These are phyloP conservation scores for Gadus macrocephalus DNA, from an alignment of 2,113 vertebrate genomes.

Conservation along the genomic window DNA sequence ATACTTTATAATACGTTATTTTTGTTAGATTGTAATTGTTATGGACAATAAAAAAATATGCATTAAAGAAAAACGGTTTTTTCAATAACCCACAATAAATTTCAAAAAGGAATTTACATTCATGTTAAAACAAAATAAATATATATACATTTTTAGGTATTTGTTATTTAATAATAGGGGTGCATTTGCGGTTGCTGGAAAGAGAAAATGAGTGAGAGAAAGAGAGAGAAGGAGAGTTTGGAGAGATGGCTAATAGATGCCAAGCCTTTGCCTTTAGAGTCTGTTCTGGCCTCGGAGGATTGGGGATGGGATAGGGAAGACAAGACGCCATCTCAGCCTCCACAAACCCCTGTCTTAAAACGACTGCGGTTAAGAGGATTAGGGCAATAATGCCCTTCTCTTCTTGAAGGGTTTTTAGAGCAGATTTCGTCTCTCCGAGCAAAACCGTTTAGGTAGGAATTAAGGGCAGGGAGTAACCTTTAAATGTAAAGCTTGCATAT, in stretches of 20 bases:
- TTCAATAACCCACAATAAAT: background rate
- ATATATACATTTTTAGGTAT: conserved; percentile 67
- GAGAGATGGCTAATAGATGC: conserved; percentile 81
- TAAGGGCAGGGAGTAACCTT: conserved; percentile 92
- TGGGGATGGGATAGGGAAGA: conserved; percentile 80
- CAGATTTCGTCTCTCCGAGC: conserved; percentile 97
- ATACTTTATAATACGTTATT: too few species aligned
- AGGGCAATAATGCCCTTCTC: conserved; percentile 99
- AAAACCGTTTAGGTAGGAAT: conserved; percentile 99
- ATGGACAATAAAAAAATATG: background rate
- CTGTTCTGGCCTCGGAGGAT: conserved; percentile 80
- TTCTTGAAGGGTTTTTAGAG: conserved; percentile 91
- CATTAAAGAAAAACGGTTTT: background rate
- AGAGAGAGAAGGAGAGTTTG: conserved; percentile 49
- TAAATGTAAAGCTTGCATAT: conserved; percentile 88
- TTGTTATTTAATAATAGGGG: conserved; percentile 70
- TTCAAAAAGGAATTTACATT: background rate
- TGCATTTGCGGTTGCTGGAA: too few species aligned
- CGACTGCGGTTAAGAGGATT: conserved; percentile 99
- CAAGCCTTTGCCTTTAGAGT: conserved; percentile 79
- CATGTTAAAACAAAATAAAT: conserved; percentile 5
- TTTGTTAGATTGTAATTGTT: too few species aligned
- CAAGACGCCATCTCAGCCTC: conserved; percentile 88
- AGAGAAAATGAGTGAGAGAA: conserved; percentile 29
- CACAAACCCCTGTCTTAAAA: conserved; percentile 89